Base-by-base conservation (phyloP, 2,113 vertebrate species). In the Manacus vitellinus region DNA sequence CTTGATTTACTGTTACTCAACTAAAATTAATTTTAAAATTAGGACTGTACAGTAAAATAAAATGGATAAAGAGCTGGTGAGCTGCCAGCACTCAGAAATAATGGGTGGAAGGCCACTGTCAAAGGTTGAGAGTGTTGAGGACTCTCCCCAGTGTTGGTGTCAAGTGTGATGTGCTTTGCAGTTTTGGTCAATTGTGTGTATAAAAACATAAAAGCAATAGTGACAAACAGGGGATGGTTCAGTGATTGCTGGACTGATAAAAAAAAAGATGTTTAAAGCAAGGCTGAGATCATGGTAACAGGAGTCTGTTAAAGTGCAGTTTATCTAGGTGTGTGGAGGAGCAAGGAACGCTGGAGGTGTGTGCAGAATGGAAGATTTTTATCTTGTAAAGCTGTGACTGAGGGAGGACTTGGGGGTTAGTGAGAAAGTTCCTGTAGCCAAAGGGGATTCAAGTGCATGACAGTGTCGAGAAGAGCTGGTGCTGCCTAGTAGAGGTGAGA, bases 1-100 rank as follows among this genome's bases (percentile, higher is more conserved):
- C 22, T 67, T 95, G 80, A 89, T 92, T 95, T 86, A 84, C 56
- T 84, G 59, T 88, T 94, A 77, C 22, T 61, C 62, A 74, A 20
- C 61, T 78, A 92, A 95, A 95, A 96, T 92, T 35, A 84, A 91
- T 94, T 91, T 81, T n/a, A 78, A 89, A 94, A 91, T 65, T 63
- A 91, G 51, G 62, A 58, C 83, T 90, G 67, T 88, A 59, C 25
- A 54, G 63, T 86, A 67, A 55, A 93, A 31, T 77, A 90, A 93
- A 95, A 74, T 39, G 52, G 63, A 86, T 96, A 74, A 95, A 92
- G 70, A 87, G 65, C 83, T 92, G 86, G 73, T 83, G 35, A 95
- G 68, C 35, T 96, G 93, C 73, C 84, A 89, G 80, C 41, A 37
- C 61, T 78, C 15, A 17, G 35, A 87, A 63, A 30, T 74, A 55